Evolutionary conservation across 2,888 invertebrate genomes (phyloP).

Genomic region (Coecobrya sp.): DNA sequence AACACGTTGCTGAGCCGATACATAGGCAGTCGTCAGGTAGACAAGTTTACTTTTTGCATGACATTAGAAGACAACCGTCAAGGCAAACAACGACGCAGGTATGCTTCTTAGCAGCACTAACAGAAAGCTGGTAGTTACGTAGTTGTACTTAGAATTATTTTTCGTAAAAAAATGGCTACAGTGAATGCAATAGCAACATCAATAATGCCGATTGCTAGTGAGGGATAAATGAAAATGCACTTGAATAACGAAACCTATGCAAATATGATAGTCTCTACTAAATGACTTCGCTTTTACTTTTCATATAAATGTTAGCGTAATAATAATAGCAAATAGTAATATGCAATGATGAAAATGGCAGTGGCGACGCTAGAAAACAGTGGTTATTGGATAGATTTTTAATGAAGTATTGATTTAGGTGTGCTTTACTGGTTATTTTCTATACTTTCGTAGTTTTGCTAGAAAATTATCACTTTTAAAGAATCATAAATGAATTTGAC

Average conservation of each 20-base stretch:
- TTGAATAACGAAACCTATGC: slow-evolving; percentile 46
- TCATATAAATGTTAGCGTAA: slow-evolving; percentile 63
- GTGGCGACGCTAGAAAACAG: not conserved
- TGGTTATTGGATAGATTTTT: not conserved
- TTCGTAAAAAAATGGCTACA: slow-evolving; percentile 19
- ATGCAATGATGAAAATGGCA: not conserved
- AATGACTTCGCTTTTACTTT: slow-evolving; percentile 71
- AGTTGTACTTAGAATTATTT: not conserved
- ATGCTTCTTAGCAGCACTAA: not conserved
- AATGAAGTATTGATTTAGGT: not conserved
- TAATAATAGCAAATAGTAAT: slow-evolving; percentile 39
- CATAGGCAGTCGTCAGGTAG: slow-evolving; percentile 3
- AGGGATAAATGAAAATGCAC: slow-evolving; percentile 33
- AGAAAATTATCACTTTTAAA: too few species aligned
- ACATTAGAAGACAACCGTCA: slow-evolving; percentile 51
- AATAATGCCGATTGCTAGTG: slow-evolving; percentile 4
- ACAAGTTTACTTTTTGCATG: slow-evolving; percentile 64
- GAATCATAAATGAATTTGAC: too few species aligned
- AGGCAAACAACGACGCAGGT: not conserved
- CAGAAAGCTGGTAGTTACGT: slow-evolving; percentile 38
- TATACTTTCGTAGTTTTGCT: too few species aligned
- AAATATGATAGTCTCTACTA: slow-evolving; percentile 63
- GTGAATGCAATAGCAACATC: not conserved
- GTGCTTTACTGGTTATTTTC: not conserved
- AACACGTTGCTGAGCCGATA: slow-evolving; percentile 32